Evolutionary conservation across 2,888 invertebrate genomes (phyloP).

Genomic region (Anoplius nigerrimus): DNA sequence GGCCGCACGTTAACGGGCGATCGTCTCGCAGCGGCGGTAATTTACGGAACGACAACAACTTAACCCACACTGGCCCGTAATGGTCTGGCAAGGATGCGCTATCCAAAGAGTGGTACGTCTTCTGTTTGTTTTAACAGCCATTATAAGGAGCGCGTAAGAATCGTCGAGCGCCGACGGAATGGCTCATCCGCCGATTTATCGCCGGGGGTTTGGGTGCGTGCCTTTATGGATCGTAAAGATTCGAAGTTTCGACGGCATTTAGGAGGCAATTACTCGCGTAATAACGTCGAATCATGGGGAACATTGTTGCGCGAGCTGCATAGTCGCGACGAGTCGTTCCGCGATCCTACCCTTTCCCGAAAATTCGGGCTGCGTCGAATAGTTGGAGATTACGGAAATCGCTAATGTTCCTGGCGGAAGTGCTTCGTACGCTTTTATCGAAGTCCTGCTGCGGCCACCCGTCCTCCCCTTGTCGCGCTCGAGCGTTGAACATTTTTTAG

Average conservation of each 20-base stretch:
- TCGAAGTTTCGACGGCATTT: constrained; percentile 57
- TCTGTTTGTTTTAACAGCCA: constrained; percentile 59
- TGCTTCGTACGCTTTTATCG: background rate
- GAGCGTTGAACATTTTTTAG: too few relatives aligned
- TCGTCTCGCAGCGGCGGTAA: constrained; percentile 54
- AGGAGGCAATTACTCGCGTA: constrained; percentile 60
- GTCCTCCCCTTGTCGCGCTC: too few relatives aligned
- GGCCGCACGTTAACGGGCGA: constrained; percentile 41
- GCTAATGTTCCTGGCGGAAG: background rate
- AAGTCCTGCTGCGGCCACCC: too few relatives aligned
- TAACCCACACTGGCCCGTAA: constrained; percentile 40
- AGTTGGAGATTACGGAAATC: background rate
- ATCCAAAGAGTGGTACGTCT: constrained; percentile 29
- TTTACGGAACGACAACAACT: constrained; percentile 60
- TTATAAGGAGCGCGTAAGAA: constrained; percentile 48
- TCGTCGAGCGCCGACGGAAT: constrained; percentile 52
- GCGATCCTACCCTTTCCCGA: too few relatives aligned
- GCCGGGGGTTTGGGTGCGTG: constrained; percentile 43
- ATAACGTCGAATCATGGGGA: constrained; percentile 44
- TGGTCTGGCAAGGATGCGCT: constrained; percentile 34
- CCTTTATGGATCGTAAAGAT: constrained; percentile 68
- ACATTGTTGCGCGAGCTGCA: constrained; percentile 35
- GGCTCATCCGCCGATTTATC: constrained; percentile 66
- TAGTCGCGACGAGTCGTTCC: background rate
- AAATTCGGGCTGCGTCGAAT: background rate